Percentiles rank a stretch among this genome's conserved stretches.
Conservation (phyloP, 2,113 vertebrate genomes). For the Tursiops truncatus region DNA sequence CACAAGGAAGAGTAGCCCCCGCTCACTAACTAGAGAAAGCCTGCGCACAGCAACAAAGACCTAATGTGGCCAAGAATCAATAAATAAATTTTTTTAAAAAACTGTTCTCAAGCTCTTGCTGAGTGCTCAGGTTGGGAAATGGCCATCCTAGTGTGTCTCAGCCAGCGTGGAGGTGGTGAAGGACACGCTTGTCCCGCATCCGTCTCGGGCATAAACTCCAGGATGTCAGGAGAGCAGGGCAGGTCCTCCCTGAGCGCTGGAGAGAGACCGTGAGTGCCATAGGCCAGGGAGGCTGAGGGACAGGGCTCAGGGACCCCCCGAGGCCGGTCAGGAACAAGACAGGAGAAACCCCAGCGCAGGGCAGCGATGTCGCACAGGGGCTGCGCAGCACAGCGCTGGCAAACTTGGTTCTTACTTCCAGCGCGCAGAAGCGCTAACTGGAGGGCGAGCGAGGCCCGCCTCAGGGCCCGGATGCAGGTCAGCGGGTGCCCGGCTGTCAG, state of each 20-base stretch:
- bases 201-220: accelerated
- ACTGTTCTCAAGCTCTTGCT: accelerated
- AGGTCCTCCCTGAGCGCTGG: accelerated
- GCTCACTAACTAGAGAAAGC: no score
- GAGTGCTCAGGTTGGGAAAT: not conserved
- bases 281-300: not conserved
- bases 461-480: no score
- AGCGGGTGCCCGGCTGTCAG: not conserved
- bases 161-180: accelerated
- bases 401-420: not conserved
- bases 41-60: no score
- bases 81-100: no score
- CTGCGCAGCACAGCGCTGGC: not conserved
- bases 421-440: accelerated
- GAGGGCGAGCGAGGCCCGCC: not conserved
- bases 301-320: not conserved
- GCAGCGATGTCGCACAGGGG: accelerated
- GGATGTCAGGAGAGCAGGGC: not conserved
- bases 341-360: not conserved
- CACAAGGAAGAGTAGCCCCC: no score
- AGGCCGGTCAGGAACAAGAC: not conserved
- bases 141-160: accelerated
- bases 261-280: not conserved
- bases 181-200: accelerated
- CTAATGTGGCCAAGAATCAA: no score